phyloP scores from a whole-genome alignment of 64 coral and sea anemone genomes.

The Hydrozoanthus tunicans region DNA sequence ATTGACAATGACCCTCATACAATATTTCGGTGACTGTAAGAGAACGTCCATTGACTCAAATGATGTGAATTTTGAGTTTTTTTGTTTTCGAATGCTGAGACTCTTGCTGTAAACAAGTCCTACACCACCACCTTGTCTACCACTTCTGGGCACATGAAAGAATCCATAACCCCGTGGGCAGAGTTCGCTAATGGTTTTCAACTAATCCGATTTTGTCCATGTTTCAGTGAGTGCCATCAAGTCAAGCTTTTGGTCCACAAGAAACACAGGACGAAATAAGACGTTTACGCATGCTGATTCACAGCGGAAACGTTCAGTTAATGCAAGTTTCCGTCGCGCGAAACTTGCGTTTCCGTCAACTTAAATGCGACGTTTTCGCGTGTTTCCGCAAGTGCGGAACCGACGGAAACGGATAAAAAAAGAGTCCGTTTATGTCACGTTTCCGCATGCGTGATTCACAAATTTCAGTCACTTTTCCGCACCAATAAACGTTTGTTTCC shows the following conservation, averaged over 20 bases:
- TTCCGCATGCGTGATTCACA: too few species aligned
- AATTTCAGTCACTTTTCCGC: too few species aligned
- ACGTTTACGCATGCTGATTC: too few species aligned
- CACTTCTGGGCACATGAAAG: conserved; percentile 12
- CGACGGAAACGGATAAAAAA: too few species aligned
- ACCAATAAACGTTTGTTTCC: too few species aligned
- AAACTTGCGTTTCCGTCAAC: too few species aligned
- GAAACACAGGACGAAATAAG: too few species aligned
- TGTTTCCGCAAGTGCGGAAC: too few species aligned
- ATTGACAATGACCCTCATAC: conserved; percentile 11
- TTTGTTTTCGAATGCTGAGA: not conserved
- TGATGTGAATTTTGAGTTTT: conserved; percentile 9
- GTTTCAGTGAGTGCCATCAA: conserved; percentile 19
- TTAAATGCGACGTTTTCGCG: too few species aligned
- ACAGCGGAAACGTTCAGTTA: too few species aligned
- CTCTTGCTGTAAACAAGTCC: conserved; percentile 17
- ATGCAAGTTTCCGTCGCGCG: too few species aligned
- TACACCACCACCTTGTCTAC: conserved; percentile 8
- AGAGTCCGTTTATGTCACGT: too few species aligned
- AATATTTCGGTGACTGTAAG: not conserved
- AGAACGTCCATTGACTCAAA: conserved; percentile 3
- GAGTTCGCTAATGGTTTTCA: not conserved
- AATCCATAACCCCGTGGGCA: conserved; percentile 15
- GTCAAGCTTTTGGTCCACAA: not conserved
- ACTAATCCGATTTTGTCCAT: conserved; percentile 1